Evolutionary conservation across 2,113 vertebrate species (phyloP).

Genomic region (Argyrosomus japonicus): DNA sequence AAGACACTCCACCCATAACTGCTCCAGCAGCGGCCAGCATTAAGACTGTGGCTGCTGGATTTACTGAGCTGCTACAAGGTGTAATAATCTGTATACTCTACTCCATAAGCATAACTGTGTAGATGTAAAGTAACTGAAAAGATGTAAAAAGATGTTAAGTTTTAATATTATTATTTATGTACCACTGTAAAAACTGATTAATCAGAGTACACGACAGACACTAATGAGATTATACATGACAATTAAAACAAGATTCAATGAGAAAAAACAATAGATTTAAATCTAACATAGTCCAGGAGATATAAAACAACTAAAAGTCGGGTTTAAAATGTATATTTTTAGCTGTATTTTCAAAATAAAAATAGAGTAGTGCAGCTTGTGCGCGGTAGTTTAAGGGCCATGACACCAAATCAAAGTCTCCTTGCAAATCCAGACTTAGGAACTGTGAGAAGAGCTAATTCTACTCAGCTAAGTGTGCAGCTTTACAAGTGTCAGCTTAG

Average conservation of each 20-base stretch:
- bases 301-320: not conserved
- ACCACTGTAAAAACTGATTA: not conserved
- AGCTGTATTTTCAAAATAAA: not conserved
- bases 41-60: constrained; percentile 12
- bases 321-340: not conserved
- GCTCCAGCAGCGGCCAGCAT: not conserved
- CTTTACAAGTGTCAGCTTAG: not conserved
- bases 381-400: not conserved
- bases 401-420: not conserved
- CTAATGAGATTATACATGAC: not conserved
- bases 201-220: not conserved
- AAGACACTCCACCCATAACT: not conserved
- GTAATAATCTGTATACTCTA: not conserved
- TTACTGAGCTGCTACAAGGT: not conserved
- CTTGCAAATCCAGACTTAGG: not conserved
- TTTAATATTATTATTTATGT: not conserved
- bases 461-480: not conserved
- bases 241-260: not conserved
- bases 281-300: not conserved
- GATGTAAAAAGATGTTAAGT: no score
- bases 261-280: not conserved
- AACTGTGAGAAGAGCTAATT: not conserved
- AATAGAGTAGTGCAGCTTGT: not conserved
- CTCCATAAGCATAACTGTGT: not conserved
- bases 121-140: not conserved